Evolutionary conservation across 2,888 invertebrate species (phyloP), one percentile per base, ranked within the genome.

Genomic region (Sericinus montela): DNA sequence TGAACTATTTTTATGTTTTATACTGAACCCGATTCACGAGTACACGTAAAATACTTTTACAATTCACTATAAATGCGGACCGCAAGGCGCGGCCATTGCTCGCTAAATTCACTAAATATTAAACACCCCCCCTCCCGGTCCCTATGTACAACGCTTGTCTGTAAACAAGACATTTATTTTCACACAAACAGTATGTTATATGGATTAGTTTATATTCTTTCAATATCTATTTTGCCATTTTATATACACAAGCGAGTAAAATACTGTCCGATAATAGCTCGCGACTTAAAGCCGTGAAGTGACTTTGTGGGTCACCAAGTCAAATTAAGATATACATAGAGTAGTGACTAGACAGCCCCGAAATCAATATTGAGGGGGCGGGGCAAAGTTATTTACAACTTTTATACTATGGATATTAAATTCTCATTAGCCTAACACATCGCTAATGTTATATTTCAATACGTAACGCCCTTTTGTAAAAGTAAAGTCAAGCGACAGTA

Each of bases 291-390:
- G 76, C 45, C 52, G 5, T 19, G 29, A 14, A 50, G 48, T 54
- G 48, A 42, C 61, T 58, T n/a, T 46, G 49, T 39, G 40, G 56
- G 25, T 16, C 58, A 69, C 59, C 51, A 53, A 32, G 58, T 58
- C 58, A 60, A 45, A 53, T 60, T 62, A 60, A 57, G 48, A 59
- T 52, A 57, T 58, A 72, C 69, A 67, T 63, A 59, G 69, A 67
- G 69, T 78, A 82, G 75, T 87, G 87, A 87, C 87, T 87, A 87
- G 87, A 86, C 62, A 57, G 59, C 62, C 82, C 79, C 76, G 69
- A 49, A 54, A 65, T 63, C 57, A 57, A 65, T 59, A 46, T 23
- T 40, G 48, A 19, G 19, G 19, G 19, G 19, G 62, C 71, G 72
- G 79, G 73, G 73, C 68, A 60, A 66, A 67, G 59, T 58, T 80